phyloP scores from a whole-genome alignment of 2,113 vertebrate genomes.

The Gymnarchus niloticus region DNA sequence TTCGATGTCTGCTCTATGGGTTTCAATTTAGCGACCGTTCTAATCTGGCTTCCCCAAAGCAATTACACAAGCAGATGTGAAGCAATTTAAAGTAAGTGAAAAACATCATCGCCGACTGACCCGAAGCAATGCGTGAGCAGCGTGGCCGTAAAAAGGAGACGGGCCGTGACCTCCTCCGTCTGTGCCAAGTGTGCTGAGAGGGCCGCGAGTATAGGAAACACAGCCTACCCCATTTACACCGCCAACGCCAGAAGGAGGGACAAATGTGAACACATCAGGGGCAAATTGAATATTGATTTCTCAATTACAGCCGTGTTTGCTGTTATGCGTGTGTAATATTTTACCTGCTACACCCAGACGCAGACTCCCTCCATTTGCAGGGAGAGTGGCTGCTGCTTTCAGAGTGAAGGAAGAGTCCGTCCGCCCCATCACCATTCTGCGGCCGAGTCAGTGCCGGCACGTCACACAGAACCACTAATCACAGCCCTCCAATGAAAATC shows the following conservation, averaged over 20 bases:
- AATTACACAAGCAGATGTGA: no score
- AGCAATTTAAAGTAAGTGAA: neutral
- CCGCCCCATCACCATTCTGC: no score
- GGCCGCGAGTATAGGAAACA: no score
- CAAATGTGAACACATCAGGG: conserved; percentile 45
- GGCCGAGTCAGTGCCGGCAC: neutral
- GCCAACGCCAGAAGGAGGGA: neutral
- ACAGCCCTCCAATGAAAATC: neutral
- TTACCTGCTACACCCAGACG: conserved; percentile 45
- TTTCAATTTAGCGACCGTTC: no score
- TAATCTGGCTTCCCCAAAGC: neutral
- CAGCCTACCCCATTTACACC: no score
- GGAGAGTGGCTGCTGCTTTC: neutral
- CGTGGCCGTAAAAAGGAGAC: neutral
- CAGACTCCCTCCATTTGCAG: conserved; percentile 25
- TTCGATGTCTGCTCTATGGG: no score
- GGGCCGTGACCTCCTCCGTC: neutral
- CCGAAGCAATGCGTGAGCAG: neutral
- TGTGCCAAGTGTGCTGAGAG: neutral
- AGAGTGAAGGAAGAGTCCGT: no score
- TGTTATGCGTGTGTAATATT: conserved; percentile 52
- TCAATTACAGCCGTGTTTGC: conserved; percentile 53
- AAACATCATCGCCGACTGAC: neutral
- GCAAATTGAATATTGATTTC: conserved; percentile 66
- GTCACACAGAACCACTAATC: neutral